Evolutionary conservation across 2,797 vertebrate species (phyloP).

Genomic region (Cuculus canorus): DNA sequence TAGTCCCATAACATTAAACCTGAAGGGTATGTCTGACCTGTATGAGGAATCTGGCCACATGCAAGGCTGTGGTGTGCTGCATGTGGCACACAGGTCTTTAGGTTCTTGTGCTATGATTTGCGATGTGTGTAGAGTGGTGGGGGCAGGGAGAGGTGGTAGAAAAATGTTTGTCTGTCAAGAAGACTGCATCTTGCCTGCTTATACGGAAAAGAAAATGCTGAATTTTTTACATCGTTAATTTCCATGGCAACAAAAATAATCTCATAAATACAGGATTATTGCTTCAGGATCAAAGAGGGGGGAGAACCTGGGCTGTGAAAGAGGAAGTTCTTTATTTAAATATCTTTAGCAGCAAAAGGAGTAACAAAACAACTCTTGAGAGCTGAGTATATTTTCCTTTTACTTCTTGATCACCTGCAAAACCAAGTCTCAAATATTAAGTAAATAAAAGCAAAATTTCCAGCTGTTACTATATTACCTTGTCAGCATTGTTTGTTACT

Average conservation of each 20-base stretch:
- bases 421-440: neutral
- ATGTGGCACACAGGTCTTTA: rapidly evolving
- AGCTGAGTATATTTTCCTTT: neutral
- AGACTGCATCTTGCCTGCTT: neutral
- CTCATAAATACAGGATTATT: conserved; percentile 59
- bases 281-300: conserved; percentile 37
- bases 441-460: neutral
- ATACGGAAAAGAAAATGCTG: neutral
- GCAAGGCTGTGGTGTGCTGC: neutral
- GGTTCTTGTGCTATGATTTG: neutral
- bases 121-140: neutral
- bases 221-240: conserved; percentile 15
- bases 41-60: neutral
- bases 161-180: neutral
- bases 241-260: conserved; percentile 57
- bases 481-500: neutral
- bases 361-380: neutral
- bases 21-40: neutral
- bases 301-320: neutral
- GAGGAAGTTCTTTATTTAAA: neutral
- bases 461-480: neutral
- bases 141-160: neutral
- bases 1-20: neutral
- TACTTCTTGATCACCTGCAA: neutral
- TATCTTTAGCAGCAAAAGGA: neutral